Evolutionary conservation across 1,140 invertebrate species (phyloP).

Genomic region (Bursaphelenchus mucronatus): DNA sequence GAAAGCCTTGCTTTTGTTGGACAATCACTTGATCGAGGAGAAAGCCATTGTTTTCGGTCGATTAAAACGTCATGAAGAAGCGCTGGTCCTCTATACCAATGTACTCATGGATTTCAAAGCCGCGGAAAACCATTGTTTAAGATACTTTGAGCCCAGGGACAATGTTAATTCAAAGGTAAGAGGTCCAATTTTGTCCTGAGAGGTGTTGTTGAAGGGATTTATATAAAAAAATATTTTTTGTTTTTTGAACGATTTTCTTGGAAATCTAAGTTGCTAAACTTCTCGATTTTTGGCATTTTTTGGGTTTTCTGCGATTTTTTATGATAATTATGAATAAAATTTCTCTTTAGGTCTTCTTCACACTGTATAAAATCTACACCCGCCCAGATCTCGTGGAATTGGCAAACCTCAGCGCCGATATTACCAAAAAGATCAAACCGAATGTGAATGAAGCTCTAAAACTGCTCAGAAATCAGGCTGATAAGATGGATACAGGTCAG

Average conservation of each 20-base stretch:
- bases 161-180: conserved; percentile 26
- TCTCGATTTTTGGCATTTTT: not conserved
- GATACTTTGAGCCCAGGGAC: conserved; percentile 39
- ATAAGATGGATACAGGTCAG: conserved; percentile 33
- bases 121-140: conserved; percentile 66
- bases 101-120: conserved; percentile 73
- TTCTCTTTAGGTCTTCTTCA: conserved; percentile 38
- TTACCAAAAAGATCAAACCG: conserved; percentile 14
- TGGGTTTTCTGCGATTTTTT: not conserved
- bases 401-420: conserved; percentile 1
- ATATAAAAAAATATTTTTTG: too few species aligned
- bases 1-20: conserved; percentile 65
- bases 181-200: not conserved
- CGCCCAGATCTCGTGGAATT: conserved; percentile 19
- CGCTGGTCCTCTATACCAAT: conserved; percentile 82
- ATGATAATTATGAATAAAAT: conserved; percentile 3
- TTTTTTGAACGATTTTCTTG: not conserved
- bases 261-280: too few species aligned
- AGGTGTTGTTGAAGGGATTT: too few species aligned
- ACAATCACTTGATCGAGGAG: conserved; percentile 74
- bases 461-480: conserved; percentile 36
- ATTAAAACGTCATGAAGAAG: conserved; percentile 80
- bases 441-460: conserved; percentile 44
- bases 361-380: conserved; percentile 43
- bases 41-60: conserved; percentile 83